Conservation (phyloP, 1,140 invertebrate species). For the Ridgeia piscesae region DNA sequence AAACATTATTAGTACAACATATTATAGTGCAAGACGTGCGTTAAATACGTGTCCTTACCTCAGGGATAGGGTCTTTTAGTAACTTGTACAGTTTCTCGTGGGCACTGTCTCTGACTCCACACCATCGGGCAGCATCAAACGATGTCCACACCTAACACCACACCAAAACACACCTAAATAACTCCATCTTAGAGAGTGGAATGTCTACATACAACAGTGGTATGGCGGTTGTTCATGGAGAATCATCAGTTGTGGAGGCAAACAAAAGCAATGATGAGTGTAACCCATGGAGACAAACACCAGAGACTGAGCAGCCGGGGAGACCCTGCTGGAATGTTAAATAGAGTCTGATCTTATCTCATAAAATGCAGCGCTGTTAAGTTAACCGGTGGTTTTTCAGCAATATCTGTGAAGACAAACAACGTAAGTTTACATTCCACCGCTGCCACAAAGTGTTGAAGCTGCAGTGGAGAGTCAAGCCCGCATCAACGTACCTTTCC, state of each 20-base stretch:
- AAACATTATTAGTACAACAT: neutral
- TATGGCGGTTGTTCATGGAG: neutral
- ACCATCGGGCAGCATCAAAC: constrained; percentile 91
- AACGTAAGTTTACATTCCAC: neutral
- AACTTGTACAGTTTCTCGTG: constrained; percentile 89
- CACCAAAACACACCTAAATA: neutral
- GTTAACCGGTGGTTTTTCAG: neutral
- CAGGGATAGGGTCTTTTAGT: constrained; percentile 78
- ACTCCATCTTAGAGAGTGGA: neutral
- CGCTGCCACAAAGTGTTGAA: neutral
- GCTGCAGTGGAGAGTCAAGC: neutral
- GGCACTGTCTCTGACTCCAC: constrained; percentile 90
- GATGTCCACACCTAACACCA: constrained; percentile 79
- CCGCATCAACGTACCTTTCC: constrained; percentile 61
- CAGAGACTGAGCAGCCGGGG: neutral
- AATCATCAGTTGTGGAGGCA: constrained; percentile 1
- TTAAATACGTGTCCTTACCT: constrained; percentile 62
- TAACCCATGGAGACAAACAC: neutral
- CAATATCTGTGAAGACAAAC: neutral
- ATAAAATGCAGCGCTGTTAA: neutral
- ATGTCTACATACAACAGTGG: neutral
- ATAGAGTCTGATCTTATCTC: neutral
- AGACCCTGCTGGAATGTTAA: neutral
- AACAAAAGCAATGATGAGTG: neutral
- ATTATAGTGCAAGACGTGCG: neutral